Evolutionary conservation across 2,888 invertebrate genomes (phyloP).

Genomic region (Volucella inanis): DNA sequence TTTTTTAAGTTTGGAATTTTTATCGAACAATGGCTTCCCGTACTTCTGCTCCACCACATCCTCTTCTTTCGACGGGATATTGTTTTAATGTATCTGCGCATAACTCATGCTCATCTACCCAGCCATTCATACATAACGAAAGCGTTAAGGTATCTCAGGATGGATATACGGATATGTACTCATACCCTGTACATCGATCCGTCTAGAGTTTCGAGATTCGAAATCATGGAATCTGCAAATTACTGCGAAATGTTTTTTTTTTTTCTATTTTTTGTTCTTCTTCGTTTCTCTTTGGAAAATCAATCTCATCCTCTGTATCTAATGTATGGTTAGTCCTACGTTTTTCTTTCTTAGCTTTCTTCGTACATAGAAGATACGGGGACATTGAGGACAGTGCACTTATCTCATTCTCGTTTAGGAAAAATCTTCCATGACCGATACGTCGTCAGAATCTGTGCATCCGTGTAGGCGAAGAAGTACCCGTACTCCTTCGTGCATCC

Average conservation of each 20-base stretch:
- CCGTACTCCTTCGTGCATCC: no score
- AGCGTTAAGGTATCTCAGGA: neutral
- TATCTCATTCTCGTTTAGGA: constrained; percentile 51
- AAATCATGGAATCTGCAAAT: constrained; percentile 10
- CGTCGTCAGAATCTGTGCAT: neutral
- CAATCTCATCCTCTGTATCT: constrained; percentile 29
- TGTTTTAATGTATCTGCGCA: constrained; percentile 40
- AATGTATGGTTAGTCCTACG: constrained; percentile 35
- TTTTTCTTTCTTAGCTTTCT: constrained; percentile 14
- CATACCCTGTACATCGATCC: constrained; percentile 28
- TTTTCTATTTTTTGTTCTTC: no score
- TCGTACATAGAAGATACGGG: neutral
- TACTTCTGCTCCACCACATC: neutral
- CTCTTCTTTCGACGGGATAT: neutral
- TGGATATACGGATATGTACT: constrained; percentile 14
- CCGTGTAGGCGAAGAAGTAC: constrained; percentile 30
- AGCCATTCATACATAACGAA: constrained; percentile 45
- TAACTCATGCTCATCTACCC: neutral
- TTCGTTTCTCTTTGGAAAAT: constrained; percentile 7
- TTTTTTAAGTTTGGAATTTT: constrained; percentile 27
- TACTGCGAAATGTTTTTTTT: neutral
- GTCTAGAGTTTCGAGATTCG: constrained; percentile 51
- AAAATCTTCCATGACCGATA: constrained; percentile 30
- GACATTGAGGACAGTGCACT: constrained; percentile 51
- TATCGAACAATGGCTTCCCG: constrained; percentile 46